Evolutionary conservation across 2,888 invertebrate species (phyloP).

Genomic region (Leptopilina myrica): DNA sequence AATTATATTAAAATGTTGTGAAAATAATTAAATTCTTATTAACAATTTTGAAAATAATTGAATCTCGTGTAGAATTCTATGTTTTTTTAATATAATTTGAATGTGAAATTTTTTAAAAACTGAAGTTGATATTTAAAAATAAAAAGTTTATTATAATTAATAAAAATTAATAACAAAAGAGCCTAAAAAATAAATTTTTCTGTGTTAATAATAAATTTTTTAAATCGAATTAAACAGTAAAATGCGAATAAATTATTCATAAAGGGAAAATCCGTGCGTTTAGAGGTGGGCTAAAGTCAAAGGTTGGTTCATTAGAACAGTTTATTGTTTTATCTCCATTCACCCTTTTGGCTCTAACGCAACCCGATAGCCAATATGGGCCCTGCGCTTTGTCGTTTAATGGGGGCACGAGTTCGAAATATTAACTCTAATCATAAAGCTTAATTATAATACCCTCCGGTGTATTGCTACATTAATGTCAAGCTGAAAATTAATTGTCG

Average conservation of each 20-base stretch:
- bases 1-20: too few relatives aligned
- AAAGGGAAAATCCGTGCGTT: background rate
- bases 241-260: background rate
- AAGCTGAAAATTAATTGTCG: constrained; percentile 65
- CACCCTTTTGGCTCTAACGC: constrained; percentile 55
- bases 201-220: too few relatives aligned
- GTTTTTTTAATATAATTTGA: too few relatives aligned
- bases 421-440: constrained; percentile 74
- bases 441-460: constrained; percentile 70
- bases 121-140: too few relatives aligned
- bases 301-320: constrained; percentile 60
- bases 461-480: constrained; percentile 63
- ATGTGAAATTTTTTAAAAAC: too few relatives aligned
- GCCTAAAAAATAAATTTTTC: too few relatives aligned
- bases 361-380: constrained; percentile 57
- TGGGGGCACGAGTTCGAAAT: constrained; percentile 71
- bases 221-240: too few relatives aligned
- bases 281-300: constrained; percentile 37
- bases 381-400: constrained; percentile 57
- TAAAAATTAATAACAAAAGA: too few relatives aligned
- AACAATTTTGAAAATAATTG: too few relatives aligned
- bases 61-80: too few relatives aligned
- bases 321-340: constrained; percentile 62
- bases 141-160: too few relatives aligned
- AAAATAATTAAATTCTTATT: too few relatives aligned